phyloP scores from a whole-genome alignment of 2,888 invertebrate species.

The Ectemnius lituratus region DNA sequence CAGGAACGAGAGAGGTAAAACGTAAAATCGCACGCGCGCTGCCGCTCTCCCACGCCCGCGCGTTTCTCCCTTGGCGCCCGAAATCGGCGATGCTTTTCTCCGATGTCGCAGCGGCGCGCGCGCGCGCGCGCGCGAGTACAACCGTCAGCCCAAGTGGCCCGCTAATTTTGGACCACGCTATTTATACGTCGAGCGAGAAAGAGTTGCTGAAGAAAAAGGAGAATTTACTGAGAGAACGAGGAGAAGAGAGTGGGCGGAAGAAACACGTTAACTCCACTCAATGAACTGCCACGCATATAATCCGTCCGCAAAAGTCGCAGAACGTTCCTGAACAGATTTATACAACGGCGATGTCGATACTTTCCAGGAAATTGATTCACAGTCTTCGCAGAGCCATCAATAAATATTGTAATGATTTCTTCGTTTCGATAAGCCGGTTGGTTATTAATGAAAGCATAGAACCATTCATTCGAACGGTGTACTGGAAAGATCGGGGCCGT shows the following conservation, averaged over 20 bases:
- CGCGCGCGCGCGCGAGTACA: too few relatives aligned
- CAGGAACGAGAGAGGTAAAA: neutral
- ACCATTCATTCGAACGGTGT: too few relatives aligned
- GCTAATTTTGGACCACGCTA: conserved; percentile 67
- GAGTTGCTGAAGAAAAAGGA: conserved; percentile 8
- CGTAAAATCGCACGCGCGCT: too few relatives aligned
- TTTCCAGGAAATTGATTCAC: too few relatives aligned
- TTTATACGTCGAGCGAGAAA: conserved; percentile 58
- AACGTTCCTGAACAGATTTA: too few relatives aligned
- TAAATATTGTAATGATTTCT: too few relatives aligned
- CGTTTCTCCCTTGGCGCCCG: conserved; percentile 26
- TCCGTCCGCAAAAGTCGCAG: too few relatives aligned
- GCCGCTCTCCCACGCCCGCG: conserved; percentile 9
- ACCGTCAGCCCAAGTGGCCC: conserved; percentile 57
- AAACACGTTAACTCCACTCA: conserved; percentile 1
- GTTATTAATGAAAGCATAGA: conserved; percentile 8
- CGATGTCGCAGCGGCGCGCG: conserved; percentile 25
- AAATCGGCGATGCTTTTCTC: conserved; percentile 42
- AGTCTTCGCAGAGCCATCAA: too few relatives aligned
- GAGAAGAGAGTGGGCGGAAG: conserved; percentile 36
- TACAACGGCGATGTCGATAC: too few relatives aligned
- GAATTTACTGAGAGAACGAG: conserved; percentile 39
- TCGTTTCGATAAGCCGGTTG: conserved; percentile 17
- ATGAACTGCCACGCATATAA: too few relatives aligned
- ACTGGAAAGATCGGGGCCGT: too few relatives aligned